Base-by-base conservation (phyloP, 1,140 invertebrate species). In the Ips typographus region DNA sequence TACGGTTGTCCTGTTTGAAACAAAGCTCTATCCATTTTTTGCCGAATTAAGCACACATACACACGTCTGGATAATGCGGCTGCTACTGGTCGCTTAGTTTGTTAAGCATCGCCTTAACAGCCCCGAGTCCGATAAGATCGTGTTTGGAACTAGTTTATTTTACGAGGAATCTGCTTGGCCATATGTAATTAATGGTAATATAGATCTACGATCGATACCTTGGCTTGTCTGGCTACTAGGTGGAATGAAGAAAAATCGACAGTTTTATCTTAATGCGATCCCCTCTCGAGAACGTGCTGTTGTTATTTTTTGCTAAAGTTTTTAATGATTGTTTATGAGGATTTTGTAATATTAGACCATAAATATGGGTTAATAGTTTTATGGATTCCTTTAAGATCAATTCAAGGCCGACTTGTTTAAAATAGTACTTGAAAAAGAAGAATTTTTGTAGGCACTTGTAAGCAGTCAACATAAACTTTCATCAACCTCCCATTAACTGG, bases 251-350 rank as follows among this genome's bases (percentile, higher is more conserved):
- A 66, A 65, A 57, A 66, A 66, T 49, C 37, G 42, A 40, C 41
- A 44, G 58, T 66, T 66, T 66, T 66, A 66, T 66, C 64, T 66
- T 66, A 66, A 66, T 66, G 64, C 64, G 64, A 66, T 58, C 64
- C 62, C 49, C 64, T 41, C 51, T 65, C n/a, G 41, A 61, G 62
- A 56, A 65, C 62, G 62, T 56, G 53, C 6, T 62, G 44, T 58
- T 66, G 64, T 66, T 66, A 40, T 66, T 49, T 42, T 66, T 66
- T 66, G 57, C 36, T 40, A 53, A n/a, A 22, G 22, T 5, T 4
- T 7, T 22, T 64, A 64, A 55, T 49, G 38, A 37, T 58, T 66
- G 37, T 58, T 57, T 66, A 66, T 42, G 64, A 66, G 57, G 7
- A 58, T 4, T 39, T 38, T 6, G 40, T 38, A 42, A 66, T 66